Conservation (phyloP, 2,888 invertebrate species). For the Tetragnatha montana region DNA sequence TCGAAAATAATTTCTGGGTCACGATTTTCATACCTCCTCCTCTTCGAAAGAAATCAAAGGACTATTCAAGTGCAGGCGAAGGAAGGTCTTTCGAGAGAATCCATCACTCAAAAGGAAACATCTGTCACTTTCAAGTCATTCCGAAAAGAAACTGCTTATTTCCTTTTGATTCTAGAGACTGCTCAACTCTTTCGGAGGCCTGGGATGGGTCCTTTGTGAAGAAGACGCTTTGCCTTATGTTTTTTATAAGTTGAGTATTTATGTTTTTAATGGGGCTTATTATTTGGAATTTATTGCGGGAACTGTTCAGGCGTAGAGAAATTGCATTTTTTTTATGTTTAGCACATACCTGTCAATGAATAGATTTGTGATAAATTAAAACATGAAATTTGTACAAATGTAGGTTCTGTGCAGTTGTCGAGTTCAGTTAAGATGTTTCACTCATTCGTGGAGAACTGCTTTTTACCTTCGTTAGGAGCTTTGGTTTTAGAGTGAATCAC, state of each 20-base stretch:
- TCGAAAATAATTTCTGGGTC: not conserved
- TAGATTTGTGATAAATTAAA: no score
- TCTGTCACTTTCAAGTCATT: conserved; percentile 7
- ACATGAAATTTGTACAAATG: no score
- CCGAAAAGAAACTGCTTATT: not conserved
- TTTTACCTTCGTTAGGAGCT: no score
- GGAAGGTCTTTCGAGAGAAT: not conserved
- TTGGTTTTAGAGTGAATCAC: no score
- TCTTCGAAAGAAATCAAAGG: not conserved
- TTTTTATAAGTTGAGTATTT: not conserved
- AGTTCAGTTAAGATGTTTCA: no score
- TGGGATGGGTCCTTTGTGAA: not conserved
- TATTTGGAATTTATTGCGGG: not conserved
- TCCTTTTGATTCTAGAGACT: not conserved
- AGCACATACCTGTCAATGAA: no score
- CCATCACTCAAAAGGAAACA: conserved; percentile 14
- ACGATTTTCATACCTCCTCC: not conserved
- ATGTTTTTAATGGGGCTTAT: not conserved
- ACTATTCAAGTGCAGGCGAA: not conserved
- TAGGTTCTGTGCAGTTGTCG: no score
- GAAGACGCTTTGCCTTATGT: not conserved
- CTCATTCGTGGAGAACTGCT: no score
- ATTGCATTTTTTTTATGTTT: not conserved
- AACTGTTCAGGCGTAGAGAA: not conserved
- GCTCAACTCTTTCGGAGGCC: not conserved